Evolutionary conservation across 2,888 invertebrate genomes (phyloP).

Genomic region (Dasysyrphus albostriatus): DNA sequence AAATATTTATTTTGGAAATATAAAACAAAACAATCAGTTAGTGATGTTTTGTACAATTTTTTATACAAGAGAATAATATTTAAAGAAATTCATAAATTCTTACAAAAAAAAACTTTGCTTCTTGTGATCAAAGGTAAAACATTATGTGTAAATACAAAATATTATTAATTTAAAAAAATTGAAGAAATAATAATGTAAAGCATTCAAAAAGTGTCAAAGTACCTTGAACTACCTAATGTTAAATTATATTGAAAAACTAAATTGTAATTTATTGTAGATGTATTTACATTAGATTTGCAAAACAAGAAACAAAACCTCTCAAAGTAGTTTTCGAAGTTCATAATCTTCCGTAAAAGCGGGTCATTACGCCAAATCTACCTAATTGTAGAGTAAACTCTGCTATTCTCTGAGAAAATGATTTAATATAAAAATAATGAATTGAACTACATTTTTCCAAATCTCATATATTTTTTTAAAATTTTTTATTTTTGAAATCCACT

Average conservation of each 20-base stretch:
- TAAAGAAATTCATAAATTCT: background rate
- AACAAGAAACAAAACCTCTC: too few species aligned
- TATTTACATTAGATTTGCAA: slow-evolving; percentile 7
- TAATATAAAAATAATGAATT: too few species aligned
- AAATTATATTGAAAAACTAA: slow-evolving; percentile 18
- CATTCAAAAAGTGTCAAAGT: slow-evolving; percentile 71
- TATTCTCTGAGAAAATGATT: too few species aligned
- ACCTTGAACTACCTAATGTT: slow-evolving; percentile 55
- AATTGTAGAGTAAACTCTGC: too few species aligned
- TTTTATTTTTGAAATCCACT: too few species aligned
- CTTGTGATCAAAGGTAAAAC: slow-evolving; percentile 21
- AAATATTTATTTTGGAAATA: background rate
- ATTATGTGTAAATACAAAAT: slow-evolving; percentile 12
- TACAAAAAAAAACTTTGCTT: slow-evolving; percentile 26
- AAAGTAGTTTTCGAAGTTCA: too few species aligned
- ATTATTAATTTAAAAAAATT: background rate
- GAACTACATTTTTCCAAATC: too few species aligned
- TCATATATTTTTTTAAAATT: too few species aligned
- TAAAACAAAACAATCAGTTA: slow-evolving; percentile 59
- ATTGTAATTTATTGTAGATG: background rate
- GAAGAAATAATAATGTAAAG: slow-evolving; percentile 17
- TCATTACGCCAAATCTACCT: too few species aligned
- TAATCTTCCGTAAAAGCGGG: too few species aligned
- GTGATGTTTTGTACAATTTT: slow-evolving; percentile 72
- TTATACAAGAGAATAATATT: slow-evolving; percentile 42